Percentiles rank a stretch among this genome's conserved stretches.
Evolutionary conservation across 53 echinoderm and acorn worm species (phyloP).

Genomic region (Patiria pectinifera): DNA sequence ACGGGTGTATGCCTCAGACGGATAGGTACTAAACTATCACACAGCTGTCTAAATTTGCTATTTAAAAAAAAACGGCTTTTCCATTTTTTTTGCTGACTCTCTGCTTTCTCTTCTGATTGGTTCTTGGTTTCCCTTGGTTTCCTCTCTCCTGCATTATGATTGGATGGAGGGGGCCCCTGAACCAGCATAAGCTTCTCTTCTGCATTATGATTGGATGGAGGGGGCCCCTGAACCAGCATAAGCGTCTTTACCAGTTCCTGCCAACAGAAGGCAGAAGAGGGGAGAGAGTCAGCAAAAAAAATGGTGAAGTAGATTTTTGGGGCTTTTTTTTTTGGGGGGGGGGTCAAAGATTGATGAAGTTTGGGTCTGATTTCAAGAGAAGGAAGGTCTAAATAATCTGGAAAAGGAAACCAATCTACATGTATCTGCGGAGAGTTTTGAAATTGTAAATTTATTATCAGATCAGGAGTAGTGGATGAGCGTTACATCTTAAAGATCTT

Average conservation of each 20-base stretch:
- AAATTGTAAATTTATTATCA: no score
- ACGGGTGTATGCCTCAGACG: neutral
- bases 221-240: constrained; percentile 61
- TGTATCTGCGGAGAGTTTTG: no score
- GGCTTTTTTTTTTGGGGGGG: neutral
- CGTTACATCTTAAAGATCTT: no score
- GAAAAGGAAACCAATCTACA: neutral
- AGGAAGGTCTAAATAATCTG: neutral
- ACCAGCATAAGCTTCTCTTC: neutral
- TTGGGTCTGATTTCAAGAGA: neutral
- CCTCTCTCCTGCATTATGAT: constrained; percentile 48
- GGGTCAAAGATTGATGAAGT: neutral
- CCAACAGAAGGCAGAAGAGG: constrained; percentile 55
- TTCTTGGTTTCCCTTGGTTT: constrained; percentile 45
- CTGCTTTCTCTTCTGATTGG: constrained; percentile 33
- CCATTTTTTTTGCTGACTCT: constrained; percentile 46
- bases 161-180: constrained; percentile 25
- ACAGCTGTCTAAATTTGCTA: neutral
- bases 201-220: constrained; percentile 51
- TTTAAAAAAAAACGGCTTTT: neutral
- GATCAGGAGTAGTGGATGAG: no score
- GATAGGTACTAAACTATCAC: neutral
- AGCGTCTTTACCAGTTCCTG: constrained; percentile 56
- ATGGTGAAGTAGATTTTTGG: neutral
- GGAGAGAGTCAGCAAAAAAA: constrained; percentile 47